Evolutionary conservation across 2,888 invertebrate genomes (phyloP), one percentile per base, ranked within the genome.

Genomic region (Leuctra nigra): DNA sequence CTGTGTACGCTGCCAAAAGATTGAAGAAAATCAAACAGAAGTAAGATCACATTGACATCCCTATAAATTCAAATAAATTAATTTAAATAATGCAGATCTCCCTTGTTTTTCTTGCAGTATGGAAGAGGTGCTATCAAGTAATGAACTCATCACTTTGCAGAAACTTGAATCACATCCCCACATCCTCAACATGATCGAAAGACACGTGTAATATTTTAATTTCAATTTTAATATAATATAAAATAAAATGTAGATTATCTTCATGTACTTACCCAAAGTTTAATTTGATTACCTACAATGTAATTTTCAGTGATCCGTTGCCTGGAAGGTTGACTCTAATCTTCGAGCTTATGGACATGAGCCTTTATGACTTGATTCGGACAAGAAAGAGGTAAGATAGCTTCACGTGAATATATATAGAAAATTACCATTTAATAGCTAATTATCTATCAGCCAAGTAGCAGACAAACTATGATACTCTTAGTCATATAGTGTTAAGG

Each of bases 261-360:
- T n/a, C n/a, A n/a, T n/a, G n/a, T n/a, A n/a, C n/a, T n/a, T n/a
- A n/a, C n/a, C n/a, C n/a, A n/a, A n/a, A n/a, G n/a, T n/a, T n/a
- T n/a, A n/a, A n/a, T n/a, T n/a, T n/a, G n/a, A n/a, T n/a, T n/a
- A n/a, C n/a, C n/a, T n/a, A n/a, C n/a, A n/a, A n/a, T n/a, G n/a
- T n/a, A n/a, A n/a, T 38, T 61, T 67, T 63, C 66, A 83, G 82
- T 69, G 81, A 83, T 67, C 75, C 77, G 39, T 69, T 74, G 53
- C 72, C 76, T 18, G 81, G 83, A 25, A 75, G 76, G 63, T 72
- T 83, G 44, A 77, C 78, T 18, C 73, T 84, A 55, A 76, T 84
- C 53, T 83, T 83, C 66, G 83, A 84, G 66, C 68, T 84, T 50
- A 83, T 84, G 83, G 83, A 84, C 63, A 80, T 82, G 80, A 84